A percentile compares a stretch with the other conserved stretches of the same genome.
phyloP scores from a whole-genome alignment of 2,797 vertebrate species.

The Acanthiza pusilla region DNA sequence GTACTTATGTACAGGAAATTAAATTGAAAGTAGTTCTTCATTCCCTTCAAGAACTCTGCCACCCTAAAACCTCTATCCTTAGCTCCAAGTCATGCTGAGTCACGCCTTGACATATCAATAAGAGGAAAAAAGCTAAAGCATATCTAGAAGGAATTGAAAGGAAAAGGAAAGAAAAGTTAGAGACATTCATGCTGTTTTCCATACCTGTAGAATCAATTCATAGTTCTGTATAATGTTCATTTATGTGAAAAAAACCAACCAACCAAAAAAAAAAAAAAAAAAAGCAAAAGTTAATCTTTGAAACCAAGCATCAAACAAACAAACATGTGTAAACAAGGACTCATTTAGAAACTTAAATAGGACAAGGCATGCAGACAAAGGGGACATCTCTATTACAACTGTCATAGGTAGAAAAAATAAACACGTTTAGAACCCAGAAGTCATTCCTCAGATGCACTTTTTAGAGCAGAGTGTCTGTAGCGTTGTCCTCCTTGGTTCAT shows the following conservation, averaged over 20 bases:
- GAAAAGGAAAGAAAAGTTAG: neutral
- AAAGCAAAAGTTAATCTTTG: neutral
- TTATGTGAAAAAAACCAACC: neutral
- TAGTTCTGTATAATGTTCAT: conserved; percentile 27
- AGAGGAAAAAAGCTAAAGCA: neutral
- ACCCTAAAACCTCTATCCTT: neutral
- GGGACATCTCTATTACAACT: neutral
- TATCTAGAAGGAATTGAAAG: neutral
- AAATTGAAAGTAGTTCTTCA: neutral
- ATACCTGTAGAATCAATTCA: conserved; percentile 65
- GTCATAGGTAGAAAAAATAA: neutral
- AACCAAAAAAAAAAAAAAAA: neutral
- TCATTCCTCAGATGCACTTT: neutral
- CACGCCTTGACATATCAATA: neutral
- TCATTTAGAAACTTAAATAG: neutral
- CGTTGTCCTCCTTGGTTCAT: neutral
- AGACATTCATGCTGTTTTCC: conserved; percentile 17
- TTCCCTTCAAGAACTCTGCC: neutral
- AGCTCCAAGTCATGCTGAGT: neutral
- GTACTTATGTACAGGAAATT: neutral
- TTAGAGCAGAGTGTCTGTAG: neutral
- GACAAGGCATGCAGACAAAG: neutral
- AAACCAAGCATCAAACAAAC: neutral
- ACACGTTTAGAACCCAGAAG: neutral
- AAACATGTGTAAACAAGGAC: neutral